A percentile compares a stretch with the other conserved stretches of the same genome.
Evolutionary conservation across 2,888 invertebrate species (phyloP).

Genomic region (Lobophora halterata): DNA sequence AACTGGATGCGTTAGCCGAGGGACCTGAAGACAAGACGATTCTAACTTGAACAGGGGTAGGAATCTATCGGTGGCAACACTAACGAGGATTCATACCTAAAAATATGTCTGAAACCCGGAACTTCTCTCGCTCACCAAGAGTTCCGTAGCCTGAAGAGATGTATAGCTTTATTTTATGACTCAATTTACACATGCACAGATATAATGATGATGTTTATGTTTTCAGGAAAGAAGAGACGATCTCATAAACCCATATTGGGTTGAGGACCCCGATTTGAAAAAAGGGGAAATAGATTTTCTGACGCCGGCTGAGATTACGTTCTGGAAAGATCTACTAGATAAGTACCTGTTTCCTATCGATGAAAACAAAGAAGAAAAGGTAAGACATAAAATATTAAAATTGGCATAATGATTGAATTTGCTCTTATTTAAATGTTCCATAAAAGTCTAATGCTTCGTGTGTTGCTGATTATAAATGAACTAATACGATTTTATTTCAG

Average conservation of each 20-base stretch:
- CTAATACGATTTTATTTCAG: conserved; percentile 48
- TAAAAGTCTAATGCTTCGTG: too few relatives aligned
- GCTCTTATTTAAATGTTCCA: too few relatives aligned
- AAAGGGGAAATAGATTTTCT: conserved; percentile 95
- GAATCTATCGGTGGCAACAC: too few relatives aligned
- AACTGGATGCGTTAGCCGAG: too few relatives aligned
- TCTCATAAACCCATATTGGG: conserved; percentile 95
- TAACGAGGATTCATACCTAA: too few relatives aligned
- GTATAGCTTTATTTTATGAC: too few relatives aligned
- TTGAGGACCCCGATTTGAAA: conserved; percentile 92
- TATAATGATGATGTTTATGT: neutral
- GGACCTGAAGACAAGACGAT: too few relatives aligned
- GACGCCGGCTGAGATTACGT: conserved; percentile 90
- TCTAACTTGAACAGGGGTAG: too few relatives aligned
- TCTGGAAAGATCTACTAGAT: conserved; percentile 97
- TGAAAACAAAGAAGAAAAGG: conserved; percentile 95
- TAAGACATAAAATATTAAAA: conserved; percentile 53
- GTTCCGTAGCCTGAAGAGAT: too few relatives aligned
- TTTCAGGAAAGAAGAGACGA: conserved; percentile 87
- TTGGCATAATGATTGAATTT: neutral
- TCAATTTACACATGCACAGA: neutral
- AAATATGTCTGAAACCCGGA: too few relatives aligned
- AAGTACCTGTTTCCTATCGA: conserved; percentile 97
- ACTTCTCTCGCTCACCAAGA: too few relatives aligned
- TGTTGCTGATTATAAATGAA: too few relatives aligned